Conservation (phyloP, 2,888 invertebrate genomes). For the Lasioglossum villosulum region DNA sequence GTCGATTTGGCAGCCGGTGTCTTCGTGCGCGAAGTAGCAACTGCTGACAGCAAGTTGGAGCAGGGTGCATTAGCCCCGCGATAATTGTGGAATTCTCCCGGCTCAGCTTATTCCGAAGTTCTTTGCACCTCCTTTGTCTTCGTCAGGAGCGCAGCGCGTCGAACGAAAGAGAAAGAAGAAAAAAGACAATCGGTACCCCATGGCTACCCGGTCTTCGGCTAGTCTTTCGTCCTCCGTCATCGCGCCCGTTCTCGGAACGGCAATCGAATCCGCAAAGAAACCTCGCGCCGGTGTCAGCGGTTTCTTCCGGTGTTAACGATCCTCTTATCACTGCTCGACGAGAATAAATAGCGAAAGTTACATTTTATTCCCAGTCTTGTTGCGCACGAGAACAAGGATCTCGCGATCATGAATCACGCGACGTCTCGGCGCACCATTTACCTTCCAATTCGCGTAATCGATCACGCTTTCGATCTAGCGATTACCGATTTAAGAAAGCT, state of each 20-base stretch:
- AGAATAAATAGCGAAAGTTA: conserved; percentile 40
- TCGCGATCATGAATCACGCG: neutral
- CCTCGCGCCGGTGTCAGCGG: conserved; percentile 43
- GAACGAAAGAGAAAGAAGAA: conserved; percentile 15
- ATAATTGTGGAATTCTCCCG: conserved; percentile 68
- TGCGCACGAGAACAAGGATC: neutral
- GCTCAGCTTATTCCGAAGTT: conserved; percentile 66
- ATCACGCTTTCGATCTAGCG: neutral
- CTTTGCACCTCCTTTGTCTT: conserved; percentile 65
- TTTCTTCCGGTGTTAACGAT: conserved; percentile 65
- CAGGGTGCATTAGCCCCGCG: conserved; percentile 59
- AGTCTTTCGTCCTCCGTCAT: conserved; percentile 67
- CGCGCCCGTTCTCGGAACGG: conserved; percentile 62
- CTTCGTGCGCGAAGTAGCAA: conserved; percentile 27
- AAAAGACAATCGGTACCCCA: conserved; percentile 40
- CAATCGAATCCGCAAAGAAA: conserved; percentile 57
- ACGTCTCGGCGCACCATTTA: neutral
- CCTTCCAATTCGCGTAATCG: neutral
- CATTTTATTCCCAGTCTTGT: neutral
- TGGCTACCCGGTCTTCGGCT: conserved; percentile 52
- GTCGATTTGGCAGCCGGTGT: conserved; percentile 10
- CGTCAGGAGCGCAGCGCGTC: conserved; percentile 41
- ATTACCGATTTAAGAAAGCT: neutral
- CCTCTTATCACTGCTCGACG: conserved; percentile 54
- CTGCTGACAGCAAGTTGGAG: conserved; percentile 36